Percentiles rank a stretch among this genome's conserved stretches.
Conservation (phyloP, 2,888 invertebrate species). For the Amiota mariae region DNA sequence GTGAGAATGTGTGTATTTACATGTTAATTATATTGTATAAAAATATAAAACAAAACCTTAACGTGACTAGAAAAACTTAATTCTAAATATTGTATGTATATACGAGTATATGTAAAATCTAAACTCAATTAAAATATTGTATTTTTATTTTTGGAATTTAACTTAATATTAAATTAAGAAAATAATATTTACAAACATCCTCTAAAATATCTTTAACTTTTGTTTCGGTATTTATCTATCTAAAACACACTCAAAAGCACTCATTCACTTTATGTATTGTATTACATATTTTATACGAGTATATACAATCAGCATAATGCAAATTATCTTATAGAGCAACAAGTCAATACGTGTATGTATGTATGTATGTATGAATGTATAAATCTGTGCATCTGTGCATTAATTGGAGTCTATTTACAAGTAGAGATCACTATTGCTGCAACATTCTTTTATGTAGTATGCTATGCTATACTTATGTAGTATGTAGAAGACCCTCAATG, state of each 20-base stretch:
- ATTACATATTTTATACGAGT: not conserved
- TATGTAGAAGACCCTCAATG: not conserved
- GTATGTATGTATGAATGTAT: too few species aligned
- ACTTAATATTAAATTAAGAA: not conserved
- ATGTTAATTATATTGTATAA: too few species aligned
- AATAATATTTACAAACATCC: not conserved
- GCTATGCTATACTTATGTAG: not conserved
- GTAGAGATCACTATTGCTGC: constrained; percentile 13
- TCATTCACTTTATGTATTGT: not conserved
- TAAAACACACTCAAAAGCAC: not conserved
- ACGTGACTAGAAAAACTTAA: not conserved
- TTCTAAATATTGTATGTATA: not conserved
- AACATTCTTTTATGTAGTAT: not conserved
- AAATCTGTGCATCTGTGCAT: not conserved
- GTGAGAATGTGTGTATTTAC: too few species aligned
- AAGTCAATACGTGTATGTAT: too few species aligned
- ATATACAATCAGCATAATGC: too few species aligned
- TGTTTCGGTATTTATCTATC: not conserved
- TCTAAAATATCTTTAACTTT: not conserved
- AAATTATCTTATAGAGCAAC: too few species aligned
- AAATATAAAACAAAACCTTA: not conserved
- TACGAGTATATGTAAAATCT: not conserved
- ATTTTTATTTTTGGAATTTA: not conserved
- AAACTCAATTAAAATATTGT: not conserved
- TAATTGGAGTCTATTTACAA: constrained; percentile 8